Percentiles rank a stretch among this genome's conserved stretches.
Conservation (phyloP, 1,140 invertebrate species). For the Cardiocondyla obscurior region DNA sequence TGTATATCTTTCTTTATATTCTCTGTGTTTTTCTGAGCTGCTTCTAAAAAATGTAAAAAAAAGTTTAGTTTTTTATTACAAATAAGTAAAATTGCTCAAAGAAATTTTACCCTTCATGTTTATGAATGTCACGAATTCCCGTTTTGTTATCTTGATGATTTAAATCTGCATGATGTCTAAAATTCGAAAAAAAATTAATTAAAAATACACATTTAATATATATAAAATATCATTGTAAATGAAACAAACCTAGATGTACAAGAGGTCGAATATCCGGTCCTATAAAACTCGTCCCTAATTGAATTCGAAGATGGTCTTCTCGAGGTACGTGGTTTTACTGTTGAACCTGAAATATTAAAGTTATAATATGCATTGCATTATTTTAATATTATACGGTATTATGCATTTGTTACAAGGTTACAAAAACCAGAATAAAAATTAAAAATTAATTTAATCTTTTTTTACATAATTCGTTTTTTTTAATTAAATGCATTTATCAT, state of each 20-base stretch:
- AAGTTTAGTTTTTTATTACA: background rate
- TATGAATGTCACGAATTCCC: background rate
- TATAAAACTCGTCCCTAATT: too few relatives aligned
- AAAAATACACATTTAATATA: background rate
- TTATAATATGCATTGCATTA: background rate
- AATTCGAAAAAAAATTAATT: background rate
- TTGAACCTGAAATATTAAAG: too few relatives aligned
- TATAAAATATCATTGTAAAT: background rate
- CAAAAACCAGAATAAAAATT: background rate
- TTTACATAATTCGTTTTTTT: too few relatives aligned
- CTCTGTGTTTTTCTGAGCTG: constrained; percentile 28
- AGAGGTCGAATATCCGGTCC: constrained; percentile 10
- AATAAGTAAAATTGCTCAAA: background rate
- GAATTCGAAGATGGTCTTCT: too few relatives aligned
- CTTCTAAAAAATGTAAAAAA: background rate
- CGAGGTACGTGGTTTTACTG: too few relatives aligned
- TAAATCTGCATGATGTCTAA: constrained; percentile 13
- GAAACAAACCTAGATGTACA: constrained; percentile 51
- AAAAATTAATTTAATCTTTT: too few relatives aligned
- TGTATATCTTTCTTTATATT: constrained; percentile 29
- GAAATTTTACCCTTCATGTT: constrained; percentile 37
- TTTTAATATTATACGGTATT: background rate
- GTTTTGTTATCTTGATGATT: background rate
- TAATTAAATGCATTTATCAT: too few relatives aligned
- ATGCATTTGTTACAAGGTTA: background rate